These are phyloP conservation scores for Myzus persicae DNA, from an alignment of 1,140 invertebrate species.

Conservation along the genomic window DNA sequence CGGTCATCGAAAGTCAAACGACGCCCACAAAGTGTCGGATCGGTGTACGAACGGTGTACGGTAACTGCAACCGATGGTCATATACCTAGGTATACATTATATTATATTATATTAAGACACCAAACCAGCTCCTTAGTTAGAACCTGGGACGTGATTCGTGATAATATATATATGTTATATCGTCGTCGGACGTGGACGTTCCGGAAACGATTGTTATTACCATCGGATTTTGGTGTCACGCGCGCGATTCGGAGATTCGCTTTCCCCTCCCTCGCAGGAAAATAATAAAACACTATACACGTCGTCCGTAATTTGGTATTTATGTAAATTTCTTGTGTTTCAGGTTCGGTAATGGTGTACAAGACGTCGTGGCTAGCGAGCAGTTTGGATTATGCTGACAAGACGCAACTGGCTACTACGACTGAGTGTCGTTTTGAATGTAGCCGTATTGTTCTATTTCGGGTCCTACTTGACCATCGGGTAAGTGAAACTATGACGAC, in stretches of 20 bases:
- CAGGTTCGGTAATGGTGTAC: constrained; percentile 58
- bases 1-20: constrained; percentile 1
- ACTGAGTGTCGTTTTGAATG: constrained; percentile 77
- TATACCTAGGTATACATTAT: no score
- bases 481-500: constrained; percentile 38
- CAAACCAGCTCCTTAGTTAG: neutral
- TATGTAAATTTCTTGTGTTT: neutral
- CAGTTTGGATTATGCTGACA: constrained; percentile 57
- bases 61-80: neutral
- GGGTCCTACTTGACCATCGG: constrained; percentile 67
- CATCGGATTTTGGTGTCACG: neutral
- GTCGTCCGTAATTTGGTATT: neutral
- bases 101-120: neutral
- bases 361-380: constrained; percentile 52
- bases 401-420: constrained; percentile 76
- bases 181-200: neutral
- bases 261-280: neutral
- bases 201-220: constrained; percentile 13
- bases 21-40: neutral
- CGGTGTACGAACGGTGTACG: neutral
- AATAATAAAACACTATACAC: neutral
- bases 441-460: constrained; percentile 76
- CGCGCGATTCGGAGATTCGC: neutral
- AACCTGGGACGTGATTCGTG: neutral
- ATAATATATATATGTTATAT: neutral